Evolutionary conservation across 2,888 invertebrate species (phyloP).

Genomic region (Barypeithes pellucidus): DNA sequence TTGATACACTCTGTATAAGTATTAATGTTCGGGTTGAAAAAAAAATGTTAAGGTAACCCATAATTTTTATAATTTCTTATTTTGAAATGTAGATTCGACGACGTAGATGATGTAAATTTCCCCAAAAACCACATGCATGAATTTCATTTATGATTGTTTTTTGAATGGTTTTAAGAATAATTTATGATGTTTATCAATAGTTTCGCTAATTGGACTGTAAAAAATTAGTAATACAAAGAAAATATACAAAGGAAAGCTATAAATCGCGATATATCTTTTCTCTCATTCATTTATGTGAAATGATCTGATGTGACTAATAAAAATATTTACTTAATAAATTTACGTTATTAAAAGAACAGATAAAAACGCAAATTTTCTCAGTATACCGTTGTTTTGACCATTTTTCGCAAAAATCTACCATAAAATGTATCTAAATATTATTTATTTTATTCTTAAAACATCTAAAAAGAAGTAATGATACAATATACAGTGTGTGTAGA

Average conservation of each 20-base stretch:
- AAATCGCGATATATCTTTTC: neutral
- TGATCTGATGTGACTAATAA: neutral
- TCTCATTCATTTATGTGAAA: neutral
- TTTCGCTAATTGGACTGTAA: constrained; percentile 7
- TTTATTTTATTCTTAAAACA: neutral
- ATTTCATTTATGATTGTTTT: neutral
- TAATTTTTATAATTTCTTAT: no score
- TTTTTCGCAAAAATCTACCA: constrained; percentile 4
- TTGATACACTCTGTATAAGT: no score
- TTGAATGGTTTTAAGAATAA: neutral
- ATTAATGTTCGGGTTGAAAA: no score
- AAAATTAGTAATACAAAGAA: constrained; percentile 5
- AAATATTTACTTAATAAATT: constrained; percentile 1
- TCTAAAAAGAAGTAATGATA: no score
- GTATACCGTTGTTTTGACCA: constrained; percentile 7
- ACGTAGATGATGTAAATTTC: no score
- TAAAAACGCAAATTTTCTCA: constrained; percentile 18
- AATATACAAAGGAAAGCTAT: constrained; percentile 7
- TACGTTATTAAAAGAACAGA: no score
- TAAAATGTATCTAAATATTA: constrained; percentile 22
- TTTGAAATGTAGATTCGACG: no score
- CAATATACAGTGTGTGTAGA: no score
- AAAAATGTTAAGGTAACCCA: no score
- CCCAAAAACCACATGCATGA: no score
- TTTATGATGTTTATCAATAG: neutral